Base-by-base conservation (phyloP, 2,888 invertebrate genomes). In the Caenorhabditis angaria region DNA sequence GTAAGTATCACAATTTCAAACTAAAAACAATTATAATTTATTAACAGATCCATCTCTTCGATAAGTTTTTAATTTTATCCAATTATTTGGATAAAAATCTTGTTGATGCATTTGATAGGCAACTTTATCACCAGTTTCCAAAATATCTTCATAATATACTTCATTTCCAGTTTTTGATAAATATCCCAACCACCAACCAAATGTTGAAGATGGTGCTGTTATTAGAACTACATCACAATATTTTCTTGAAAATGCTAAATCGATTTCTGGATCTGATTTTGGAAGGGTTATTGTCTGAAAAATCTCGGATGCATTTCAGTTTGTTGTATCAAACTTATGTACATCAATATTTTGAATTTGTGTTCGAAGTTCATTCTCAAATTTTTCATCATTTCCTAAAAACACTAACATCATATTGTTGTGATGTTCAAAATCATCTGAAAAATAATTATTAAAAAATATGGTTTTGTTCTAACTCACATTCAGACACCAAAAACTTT, bases 151-250 rank as follows among this genome's bases (percentile, higher is more conserved):
- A 41, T 70, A 65, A 35, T 70, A 70, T 1, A 70, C 70, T 20
- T 3, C 29, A 1, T 48, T 22, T n/a, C 25, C 50, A n/a, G 32
- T 41, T 22, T 65, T 65, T 10, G 70, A 48, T 14, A 61, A 25
- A 58, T 65, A 70, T 10, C 53, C 70, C 20, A 65, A 27, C 56
- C 64, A 70, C 61, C 64, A 70, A 47, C 70, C 70, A 32, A 70
- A 70, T 27, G 70, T 58, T 4, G 65, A 65, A 6, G 70, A 61
- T 0, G 70, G 70, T 0, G 70, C 65, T 53, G 41, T 41, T 12
- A 41, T 41, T 18, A 41, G 14, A 12, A 41, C 41, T 18, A 41
- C 41, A 14, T 41, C 41, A 14, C 41, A 41, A 14, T 41, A 14
- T 41, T 41, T 12, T 41, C 41, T 12, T 2, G 41, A 10, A 14